Evolutionary conservation across 2,888 invertebrate genomes (phyloP).

Genomic region (Himalopsyche anomala): DNA sequence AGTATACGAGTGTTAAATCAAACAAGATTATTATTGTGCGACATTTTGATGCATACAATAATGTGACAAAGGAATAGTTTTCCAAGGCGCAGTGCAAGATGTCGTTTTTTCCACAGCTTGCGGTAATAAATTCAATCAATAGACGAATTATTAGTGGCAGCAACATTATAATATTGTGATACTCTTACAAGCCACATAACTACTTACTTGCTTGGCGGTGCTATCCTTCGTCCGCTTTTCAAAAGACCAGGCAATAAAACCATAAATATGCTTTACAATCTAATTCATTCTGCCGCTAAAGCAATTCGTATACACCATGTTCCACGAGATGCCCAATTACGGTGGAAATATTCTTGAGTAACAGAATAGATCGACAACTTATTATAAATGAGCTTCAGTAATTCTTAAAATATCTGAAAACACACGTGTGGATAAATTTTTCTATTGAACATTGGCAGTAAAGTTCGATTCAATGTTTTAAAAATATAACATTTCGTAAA

Average conservation of each 20-base stretch:
- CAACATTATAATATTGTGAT: conserved; percentile 43
- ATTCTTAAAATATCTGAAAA: not conserved
- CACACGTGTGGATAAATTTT: not conserved
- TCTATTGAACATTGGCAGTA: not conserved
- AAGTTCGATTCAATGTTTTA: no score
- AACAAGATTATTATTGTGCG: conserved; percentile 40
- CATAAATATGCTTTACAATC: conserved; percentile 53
- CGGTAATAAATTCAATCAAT: conserved; percentile 42
- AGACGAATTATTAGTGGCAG: conserved; percentile 37
- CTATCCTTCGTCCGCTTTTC: conserved; percentile 31
- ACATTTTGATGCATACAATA: conserved; percentile 11
- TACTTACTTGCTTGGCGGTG: conserved; percentile 39
- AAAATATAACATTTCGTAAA: no score
- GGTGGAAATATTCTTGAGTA: conserved; percentile 24
- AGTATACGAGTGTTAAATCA: conserved; percentile 31
- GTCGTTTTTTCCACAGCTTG: conserved; percentile 23
- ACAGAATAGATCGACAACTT: not conserved
- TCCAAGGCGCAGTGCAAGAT: conserved; percentile 20
- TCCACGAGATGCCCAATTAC: conserved; percentile 38
- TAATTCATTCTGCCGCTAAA: conserved; percentile 44
- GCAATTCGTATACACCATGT: conserved; percentile 43
- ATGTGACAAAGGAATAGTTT: conserved; percentile 5
- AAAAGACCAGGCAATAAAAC: conserved; percentile 47
- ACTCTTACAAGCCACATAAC: conserved; percentile 19
- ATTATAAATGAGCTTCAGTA: no score